Base-by-base conservation (phyloP, 2,113 vertebrate genomes). In the Pangasianodon hypophthalmus region DNA sequence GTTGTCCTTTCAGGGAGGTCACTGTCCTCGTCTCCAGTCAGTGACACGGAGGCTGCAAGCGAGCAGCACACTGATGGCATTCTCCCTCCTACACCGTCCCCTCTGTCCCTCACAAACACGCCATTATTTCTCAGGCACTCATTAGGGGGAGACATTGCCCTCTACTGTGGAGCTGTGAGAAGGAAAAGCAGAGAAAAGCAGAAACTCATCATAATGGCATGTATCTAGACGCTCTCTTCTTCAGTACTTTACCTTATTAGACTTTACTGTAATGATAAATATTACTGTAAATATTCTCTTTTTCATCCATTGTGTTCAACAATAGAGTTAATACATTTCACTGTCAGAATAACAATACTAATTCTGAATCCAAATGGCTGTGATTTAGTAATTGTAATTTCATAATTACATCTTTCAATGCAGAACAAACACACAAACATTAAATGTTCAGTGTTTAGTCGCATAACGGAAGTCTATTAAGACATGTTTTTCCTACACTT, bases 61-160 rank as follows among this genome's bases (percentile, higher is more conserved):
- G 48, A 87, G 75, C 52, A 82, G 58, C 62, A 69, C 88, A 90
- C 79, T 88, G 82, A 88, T 88, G 73, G 62, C 54, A 77, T 83
- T 58, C 85, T 81, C 29, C 88, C 46, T n/a, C 71, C 84, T 56
- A 60, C 86, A 24, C 84, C 4, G 8, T 29, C 83, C 8, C 29
- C 16, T 64, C 37, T 16, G 52, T 16, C 54, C 29, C 46, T 41
- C 84, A 46, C 44, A 41, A 41, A 54, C 88, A 87, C 41, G 24
- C 24, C 52, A 44, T 13, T 46, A 37, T 71, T 85, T 80, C 77
- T 81, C 58, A 14, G 37, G 13, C 11, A 10, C 24, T 14, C 87
- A 85, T 79, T 91, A 89, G 60, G 88, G 18, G 50, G 85, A 90
- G 91, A 93, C 26, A 88, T 75, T 86, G 86, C 91, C 91, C 93